phyloP scores from a whole-genome alignment of 2,888 invertebrate species.

The Drosophila ustulata region DNA sequence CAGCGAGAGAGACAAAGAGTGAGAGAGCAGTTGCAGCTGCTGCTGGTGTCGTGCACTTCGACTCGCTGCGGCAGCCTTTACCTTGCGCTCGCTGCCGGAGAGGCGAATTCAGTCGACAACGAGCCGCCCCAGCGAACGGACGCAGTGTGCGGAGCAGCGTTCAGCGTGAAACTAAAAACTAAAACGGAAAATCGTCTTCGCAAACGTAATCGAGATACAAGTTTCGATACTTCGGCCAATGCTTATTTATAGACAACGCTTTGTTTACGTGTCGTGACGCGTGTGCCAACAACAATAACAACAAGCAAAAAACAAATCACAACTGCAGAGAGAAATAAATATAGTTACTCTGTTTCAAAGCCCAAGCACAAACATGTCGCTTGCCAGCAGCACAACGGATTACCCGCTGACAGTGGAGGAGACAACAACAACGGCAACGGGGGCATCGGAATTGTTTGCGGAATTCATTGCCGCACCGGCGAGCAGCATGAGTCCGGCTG shows the following conservation, averaged over 20 bases:
- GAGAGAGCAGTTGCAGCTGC: slow-evolving; percentile 33
- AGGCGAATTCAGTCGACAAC: slow-evolving; percentile 64
- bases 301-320: slow-evolving; percentile 4
- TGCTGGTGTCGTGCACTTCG: slow-evolving; percentile 40
- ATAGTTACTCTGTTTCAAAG: slow-evolving; percentile 24
- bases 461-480: slow-evolving; percentile 72
- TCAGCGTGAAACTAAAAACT: slow-evolving; percentile 1
- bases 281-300: slow-evolving; percentile 39
- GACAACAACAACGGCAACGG: slow-evolving; percentile 27
- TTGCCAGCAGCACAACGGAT: slow-evolving; percentile 52
- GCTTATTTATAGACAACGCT: slow-evolving; percentile 59
- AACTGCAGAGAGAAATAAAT: not conserved
- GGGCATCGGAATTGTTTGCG: slow-evolving; percentile 56
- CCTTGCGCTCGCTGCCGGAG: slow-evolving; percentile 34
- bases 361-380: slow-evolving; percentile 43
- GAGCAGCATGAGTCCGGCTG: slow-evolving; percentile 77
- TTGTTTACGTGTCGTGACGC: slow-evolving; percentile 71
- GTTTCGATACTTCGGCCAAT: slow-evolving; percentile 40
- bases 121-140: slow-evolving; percentile 70
- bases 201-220: slow-evolving; percentile 13
- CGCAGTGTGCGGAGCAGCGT: slow-evolving; percentile 42
- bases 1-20: not conserved
- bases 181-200: not conserved
- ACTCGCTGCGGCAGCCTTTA: slow-evolving; percentile 24
- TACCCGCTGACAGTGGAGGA: slow-evolving; percentile 56